Evolutionary conservation across 1,140 invertebrate genomes (phyloP).

Genomic region (Zophobas atratus): DNA sequence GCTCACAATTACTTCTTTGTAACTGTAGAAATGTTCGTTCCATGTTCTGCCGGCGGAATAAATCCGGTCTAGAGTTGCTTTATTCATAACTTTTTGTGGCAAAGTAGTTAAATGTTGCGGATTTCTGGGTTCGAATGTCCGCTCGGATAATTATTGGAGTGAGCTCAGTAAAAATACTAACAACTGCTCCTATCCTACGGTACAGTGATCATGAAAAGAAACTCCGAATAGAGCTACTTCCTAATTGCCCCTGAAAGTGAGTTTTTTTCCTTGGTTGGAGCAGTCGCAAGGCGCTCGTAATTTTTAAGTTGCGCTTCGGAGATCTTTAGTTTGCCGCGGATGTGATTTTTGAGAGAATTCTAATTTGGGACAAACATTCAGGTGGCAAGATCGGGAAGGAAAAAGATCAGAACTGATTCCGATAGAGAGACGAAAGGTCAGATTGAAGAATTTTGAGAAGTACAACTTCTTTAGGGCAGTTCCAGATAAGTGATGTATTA

Average conservation of each 20-base stretch:
- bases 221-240: slow-evolving; percentile 33
- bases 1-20: background rate
- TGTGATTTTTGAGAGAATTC: background rate
- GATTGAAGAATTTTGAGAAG: no score
- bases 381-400: no score
- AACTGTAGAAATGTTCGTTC: no score
- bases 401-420: no score
- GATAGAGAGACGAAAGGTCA: no score
- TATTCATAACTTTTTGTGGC: slow-evolving; percentile 5
- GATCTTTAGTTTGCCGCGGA: slow-evolving; percentile 1
- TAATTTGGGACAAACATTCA: background rate
- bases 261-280: slow-evolving; percentile 25
- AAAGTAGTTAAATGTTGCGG: slow-evolving; percentile 3
- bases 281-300: slow-evolving; percentile 10
- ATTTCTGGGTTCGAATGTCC: background rate
- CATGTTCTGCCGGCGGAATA: background rate
- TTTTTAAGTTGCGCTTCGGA: slow-evolving; percentile 27
- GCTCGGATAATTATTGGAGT: slow-evolving; percentile 17
- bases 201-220: slow-evolving; percentile 28
- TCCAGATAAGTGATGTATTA: no score
- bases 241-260: slow-evolving; percentile 35
- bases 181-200: slow-evolving; percentile 28
- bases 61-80: background rate
- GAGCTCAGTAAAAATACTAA: slow-evolving; percentile 31
- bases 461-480: no score